Evolutionary conservation across 2,888 invertebrate species (phyloP), one percentile per base, ranked within the genome.

Genomic region (Sinelater perroti): DNA sequence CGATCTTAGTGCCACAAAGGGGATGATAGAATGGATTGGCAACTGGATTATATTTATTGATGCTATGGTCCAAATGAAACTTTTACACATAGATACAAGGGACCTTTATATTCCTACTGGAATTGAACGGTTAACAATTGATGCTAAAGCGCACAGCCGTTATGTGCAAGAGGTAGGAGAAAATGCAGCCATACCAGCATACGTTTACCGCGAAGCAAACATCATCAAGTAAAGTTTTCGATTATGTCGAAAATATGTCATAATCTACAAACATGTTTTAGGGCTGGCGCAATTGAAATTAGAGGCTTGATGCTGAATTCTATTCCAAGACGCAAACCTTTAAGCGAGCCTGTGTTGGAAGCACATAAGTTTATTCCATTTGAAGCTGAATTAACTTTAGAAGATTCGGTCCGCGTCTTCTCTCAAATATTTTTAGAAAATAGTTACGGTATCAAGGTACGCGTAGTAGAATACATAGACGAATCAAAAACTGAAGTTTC

Each of bases 21-120:
- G 83, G 1, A 77, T 79, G 13, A 73, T 86, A 3, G 75, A 82
- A 44, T 95, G 93, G 93, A 82, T 85, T 42, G 87, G 87, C 68
- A 92, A 93, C 78, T 95, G 93, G 93, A 88, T 93, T 6, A 84
- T 92, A 0, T 94, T 92, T 77, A 85, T 95, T 82, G 95, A 95
- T 77, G 90, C 90, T 46, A 87, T 95, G 86, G 80, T 95, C n/a
- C 95, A 95, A 77, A 83, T 91, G 66, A 84, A 87, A 67, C 87
- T 93, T 49, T 71, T 92, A 8, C 84, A 86, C 8, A 80, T 83
- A 30, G 86, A 89, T 65, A 85, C 87, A 0, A 80, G 89, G 3
- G 83, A 85, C 1, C 82, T 93, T 1, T 83, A 86, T 70, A 83
- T 93, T 0, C 93, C 93, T 0, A 91, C 61, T 5, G 51, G 56